Evolutionary conservation across 1,140 invertebrate genomes (phyloP).

Genomic region (Drosophila repletoides): DNA sequence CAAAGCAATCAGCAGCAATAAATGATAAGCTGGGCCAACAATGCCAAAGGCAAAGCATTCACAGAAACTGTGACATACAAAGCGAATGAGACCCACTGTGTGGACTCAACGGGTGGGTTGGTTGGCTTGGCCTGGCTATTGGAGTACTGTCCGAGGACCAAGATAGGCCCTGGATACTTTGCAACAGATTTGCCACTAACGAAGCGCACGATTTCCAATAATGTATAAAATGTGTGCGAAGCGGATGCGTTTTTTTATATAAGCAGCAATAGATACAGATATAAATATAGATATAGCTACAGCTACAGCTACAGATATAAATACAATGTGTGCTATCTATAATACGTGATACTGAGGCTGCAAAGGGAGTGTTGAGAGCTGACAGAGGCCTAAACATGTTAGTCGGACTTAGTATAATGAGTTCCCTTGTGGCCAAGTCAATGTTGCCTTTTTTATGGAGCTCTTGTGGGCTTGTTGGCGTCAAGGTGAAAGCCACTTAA

Average conservation of each 20-base stretch:
- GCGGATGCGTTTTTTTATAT: constrained; percentile 24
- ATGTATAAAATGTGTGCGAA: constrained; percentile 51
- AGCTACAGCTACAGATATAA: not conserved
- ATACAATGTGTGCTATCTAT: constrained; percentile 12
- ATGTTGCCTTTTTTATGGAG: constrained; percentile 25
- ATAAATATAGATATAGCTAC: constrained; percentile 22
- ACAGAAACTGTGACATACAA: constrained; percentile 36
- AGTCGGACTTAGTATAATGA: constrained; percentile 41
- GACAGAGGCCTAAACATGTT: constrained; percentile 5
- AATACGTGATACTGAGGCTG: constrained; percentile 13
- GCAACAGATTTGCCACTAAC: constrained; percentile 76
- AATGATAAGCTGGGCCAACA: constrained; percentile 70
- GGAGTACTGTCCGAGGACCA: not conserved
- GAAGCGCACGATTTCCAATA: constrained; percentile 75
- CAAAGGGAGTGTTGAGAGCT: not conserved
- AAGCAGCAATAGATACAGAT: constrained; percentile 10
- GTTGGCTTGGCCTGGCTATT: not conserved
- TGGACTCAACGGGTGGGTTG: not conserved
- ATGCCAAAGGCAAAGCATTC: constrained; percentile 50
- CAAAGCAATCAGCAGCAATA: constrained; percentile 74
- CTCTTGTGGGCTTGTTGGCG: constrained; percentile 10
- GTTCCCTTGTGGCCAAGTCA: constrained; percentile 44
- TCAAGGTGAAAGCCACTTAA: constrained; percentile 50
- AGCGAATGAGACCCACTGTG: constrained; percentile 23
- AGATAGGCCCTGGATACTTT: constrained; percentile 58